Conservation (phyloP, 1,140 invertebrate species). For the Druon quercuslanigerum region DNA sequence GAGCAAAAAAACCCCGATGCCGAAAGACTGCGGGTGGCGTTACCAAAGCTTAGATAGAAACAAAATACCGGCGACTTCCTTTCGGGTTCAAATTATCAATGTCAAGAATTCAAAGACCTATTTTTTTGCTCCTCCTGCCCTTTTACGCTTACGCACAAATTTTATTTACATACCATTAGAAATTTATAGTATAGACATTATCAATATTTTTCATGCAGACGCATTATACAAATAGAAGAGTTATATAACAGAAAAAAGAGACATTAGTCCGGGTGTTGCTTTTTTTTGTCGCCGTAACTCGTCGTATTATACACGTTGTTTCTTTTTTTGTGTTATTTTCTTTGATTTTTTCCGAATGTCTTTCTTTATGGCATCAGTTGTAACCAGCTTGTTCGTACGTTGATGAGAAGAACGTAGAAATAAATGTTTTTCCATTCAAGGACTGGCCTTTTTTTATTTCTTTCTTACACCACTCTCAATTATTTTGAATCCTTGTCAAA, state of each 20-base stretch:
- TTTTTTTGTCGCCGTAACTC: constrained; percentile 32
- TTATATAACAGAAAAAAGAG: neutral
- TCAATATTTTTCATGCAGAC: too few relatives aligned
- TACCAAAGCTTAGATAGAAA: constrained; percentile 58
- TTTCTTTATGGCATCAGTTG: constrained; percentile 44
- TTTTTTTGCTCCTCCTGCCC: neutral
- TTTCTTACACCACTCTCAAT: constrained; percentile 60
- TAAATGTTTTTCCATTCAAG: constrained; percentile 76
- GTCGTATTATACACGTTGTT: constrained; percentile 33
- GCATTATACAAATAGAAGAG: neutral
- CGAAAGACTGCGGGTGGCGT: constrained; percentile 24
- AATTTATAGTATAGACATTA: neutral
- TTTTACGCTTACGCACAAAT: constrained; percentile 19
- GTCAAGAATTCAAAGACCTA: neutral
- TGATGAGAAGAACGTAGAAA: constrained; percentile 68
- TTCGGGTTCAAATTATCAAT: neutral
- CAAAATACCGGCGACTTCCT: neutral
- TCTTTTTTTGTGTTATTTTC: constrained; percentile 35
- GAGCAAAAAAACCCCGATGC: constrained; percentile 11
- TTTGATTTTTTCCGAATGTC: constrained; percentile 14
- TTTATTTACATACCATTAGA: neutral
- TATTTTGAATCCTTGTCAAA: constrained; percentile 65
- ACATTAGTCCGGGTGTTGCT: constrained; percentile 4
- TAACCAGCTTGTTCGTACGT: constrained; percentile 34
- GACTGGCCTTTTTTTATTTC: constrained; percentile 72